Percentiles rank a stretch among this genome's conserved stretches.
phyloP scores from a whole-genome alignment of 2,888 invertebrate genomes.

The Muschampia plurimacula region DNA sequence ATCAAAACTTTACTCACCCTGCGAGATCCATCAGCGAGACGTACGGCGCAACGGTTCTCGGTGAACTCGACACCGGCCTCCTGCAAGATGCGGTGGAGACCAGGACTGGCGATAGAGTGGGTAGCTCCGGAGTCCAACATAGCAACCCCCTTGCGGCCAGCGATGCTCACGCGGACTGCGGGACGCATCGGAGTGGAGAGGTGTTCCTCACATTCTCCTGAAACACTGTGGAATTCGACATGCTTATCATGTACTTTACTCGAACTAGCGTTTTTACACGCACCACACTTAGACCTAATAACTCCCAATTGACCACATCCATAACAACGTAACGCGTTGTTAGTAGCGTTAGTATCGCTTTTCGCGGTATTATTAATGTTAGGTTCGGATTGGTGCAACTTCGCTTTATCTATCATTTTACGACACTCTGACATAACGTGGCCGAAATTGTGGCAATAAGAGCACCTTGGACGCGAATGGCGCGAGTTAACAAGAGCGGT shows the following conservation, averaged over 20 bases:
- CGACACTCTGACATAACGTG: too few relatives aligned
- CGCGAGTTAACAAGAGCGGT: too few relatives aligned
- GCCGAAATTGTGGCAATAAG: too few relatives aligned
- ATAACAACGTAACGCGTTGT: too few relatives aligned
- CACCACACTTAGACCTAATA: background rate
- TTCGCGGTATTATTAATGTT: too few relatives aligned
- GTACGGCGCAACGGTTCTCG: background rate
- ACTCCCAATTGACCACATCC: too few relatives aligned
- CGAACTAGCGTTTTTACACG: background rate
- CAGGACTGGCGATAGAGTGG: slow-evolving; percentile 50
- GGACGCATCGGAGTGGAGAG: background rate
- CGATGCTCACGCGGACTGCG: background rate
- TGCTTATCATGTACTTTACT: background rate
- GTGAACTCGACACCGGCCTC: slow-evolving; percentile 8
- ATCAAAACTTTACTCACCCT: background rate
- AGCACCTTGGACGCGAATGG: too few relatives aligned
- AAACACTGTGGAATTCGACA: background rate
- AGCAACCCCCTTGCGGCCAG: background rate
- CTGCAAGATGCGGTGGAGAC: slow-evolving; percentile 36
- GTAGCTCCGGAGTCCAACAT: slow-evolving; percentile 9
- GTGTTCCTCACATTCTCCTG: background rate
- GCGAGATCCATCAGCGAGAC: slow-evolving; percentile 11
- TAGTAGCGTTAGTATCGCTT: too few relatives aligned
- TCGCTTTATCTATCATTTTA: too few relatives aligned
- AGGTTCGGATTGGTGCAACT: too few relatives aligned